phyloP scores from a whole-genome alignment of 2,888 invertebrate species.

The Loripinus fragilis region DNA sequence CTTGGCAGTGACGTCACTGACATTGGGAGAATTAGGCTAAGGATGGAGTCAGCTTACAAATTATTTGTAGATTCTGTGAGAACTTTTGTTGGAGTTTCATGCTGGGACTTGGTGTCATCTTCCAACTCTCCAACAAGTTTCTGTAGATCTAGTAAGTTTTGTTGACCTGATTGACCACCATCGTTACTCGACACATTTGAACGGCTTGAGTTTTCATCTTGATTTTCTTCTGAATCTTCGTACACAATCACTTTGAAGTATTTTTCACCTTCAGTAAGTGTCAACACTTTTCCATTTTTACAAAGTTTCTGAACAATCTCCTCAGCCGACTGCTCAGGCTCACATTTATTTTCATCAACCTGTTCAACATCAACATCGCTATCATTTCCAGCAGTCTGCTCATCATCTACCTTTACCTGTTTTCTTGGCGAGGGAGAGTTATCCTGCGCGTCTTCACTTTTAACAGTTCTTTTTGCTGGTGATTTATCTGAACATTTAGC shows the following conservation, averaged over 20 bases:
- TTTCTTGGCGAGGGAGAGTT: neutral
- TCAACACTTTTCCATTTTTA: slow-evolving; percentile 56
- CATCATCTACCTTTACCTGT: neutral
- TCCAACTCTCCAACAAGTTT: neutral
- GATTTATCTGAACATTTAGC: neutral
- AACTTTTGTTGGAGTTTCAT: neutral
- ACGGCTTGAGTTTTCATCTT: slow-evolving; percentile 25
- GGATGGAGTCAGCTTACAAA: neutral
- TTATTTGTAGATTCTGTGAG: neutral
- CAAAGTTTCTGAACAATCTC: slow-evolving; percentile 57
- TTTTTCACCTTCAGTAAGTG: slow-evolving; percentile 56
- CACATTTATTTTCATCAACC: neutral
- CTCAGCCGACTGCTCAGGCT: slow-evolving; percentile 36
- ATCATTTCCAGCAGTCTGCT: neutral
- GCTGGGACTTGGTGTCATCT: neutral
- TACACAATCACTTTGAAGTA: slow-evolving; percentile 58
- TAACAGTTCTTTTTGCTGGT: neutral
- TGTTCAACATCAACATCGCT: too few species aligned
- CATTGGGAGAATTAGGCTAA: too few species aligned
- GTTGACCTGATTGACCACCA: neutral
- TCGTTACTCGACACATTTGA: neutral
- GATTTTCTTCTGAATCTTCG: slow-evolving; percentile 51
- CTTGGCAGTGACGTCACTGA: too few species aligned
- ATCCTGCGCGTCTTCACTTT: neutral
- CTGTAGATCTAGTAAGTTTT: neutral